Base-by-base conservation (phyloP, 2,888 invertebrate genomes). In the Aethes cnicana region DNA sequence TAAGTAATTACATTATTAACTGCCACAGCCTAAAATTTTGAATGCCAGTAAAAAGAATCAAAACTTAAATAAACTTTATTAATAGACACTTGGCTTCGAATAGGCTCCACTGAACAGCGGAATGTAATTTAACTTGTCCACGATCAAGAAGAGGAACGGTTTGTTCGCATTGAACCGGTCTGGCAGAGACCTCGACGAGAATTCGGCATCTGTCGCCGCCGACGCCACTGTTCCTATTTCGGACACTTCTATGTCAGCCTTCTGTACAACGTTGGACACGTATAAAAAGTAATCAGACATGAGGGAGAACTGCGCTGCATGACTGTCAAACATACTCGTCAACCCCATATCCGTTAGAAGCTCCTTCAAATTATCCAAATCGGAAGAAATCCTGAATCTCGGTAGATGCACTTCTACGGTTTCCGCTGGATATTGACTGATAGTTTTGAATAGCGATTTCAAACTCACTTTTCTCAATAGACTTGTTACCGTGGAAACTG, bases 361-460 rank as follows among this genome's bases (percentile, higher is more conserved):
- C 26, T 89, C 86, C 72, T 82, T 93, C 82, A 57, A 63, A 52
- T 86, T 84, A 41, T 73, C 77, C 12, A 85, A 61, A 11, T 86
- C 81, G 0, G 93, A 91, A 1, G 83, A 70, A 3, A 92, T 84
- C 48, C 84, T 89, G 63, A 94, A 94, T 59, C 88, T 86, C 0
- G 94, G 94, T 28, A 94, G 60, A 59, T 90, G 85, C 0, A 93
- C 90, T 20, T 84, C 79, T 0, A 92, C 90, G 2, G 77, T 77
- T n/a, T 71, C 81, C 0, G 80, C 71, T 7, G 74, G 72, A 1
- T 80, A 69, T 11, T 68, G 67, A 0, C 69, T 64, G 21, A 92
- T 79, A 4, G 77, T 66, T 2, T 75, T 64, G 23, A 92, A 81
- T 20, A 94, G 77, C 0, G 84, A 77, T 0, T 72, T 69, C 58